Conservation (phyloP, 1,140 invertebrate genomes). For the Oncopodura yosiiana region DNA sequence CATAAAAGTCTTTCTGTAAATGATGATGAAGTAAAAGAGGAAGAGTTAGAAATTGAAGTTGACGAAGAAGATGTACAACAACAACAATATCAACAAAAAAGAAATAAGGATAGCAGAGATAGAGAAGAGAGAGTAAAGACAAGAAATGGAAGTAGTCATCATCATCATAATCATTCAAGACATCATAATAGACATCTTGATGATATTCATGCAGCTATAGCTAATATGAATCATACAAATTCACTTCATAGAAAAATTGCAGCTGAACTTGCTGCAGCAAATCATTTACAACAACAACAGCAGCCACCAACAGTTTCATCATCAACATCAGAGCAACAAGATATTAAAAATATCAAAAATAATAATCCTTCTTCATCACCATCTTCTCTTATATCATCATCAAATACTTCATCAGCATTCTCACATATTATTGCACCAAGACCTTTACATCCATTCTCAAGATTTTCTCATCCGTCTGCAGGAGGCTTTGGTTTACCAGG, state of each 20-base stretch:
- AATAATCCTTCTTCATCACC: not conserved
- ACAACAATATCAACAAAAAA: not conserved
- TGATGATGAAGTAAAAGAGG: slow-evolving; percentile 3
- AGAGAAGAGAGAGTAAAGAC: no score
- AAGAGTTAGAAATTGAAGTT: not conserved
- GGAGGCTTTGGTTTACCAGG: slow-evolving; percentile 28
- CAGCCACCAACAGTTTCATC: no score
- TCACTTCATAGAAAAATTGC: not conserved
- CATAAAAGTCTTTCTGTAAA: not conserved
- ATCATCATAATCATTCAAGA: not conserved
- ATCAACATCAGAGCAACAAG: no score
- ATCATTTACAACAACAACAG: slow-evolving; percentile 4
- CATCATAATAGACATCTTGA: no score
- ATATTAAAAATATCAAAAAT: not conserved
- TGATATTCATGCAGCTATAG: not conserved
- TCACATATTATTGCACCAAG: slow-evolving; percentile 33
- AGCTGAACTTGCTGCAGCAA: not conserved
- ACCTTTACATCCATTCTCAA: slow-evolving; percentile 33
- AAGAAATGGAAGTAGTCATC: slow-evolving; percentile 6
- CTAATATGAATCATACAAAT: not conserved
- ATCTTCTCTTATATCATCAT: not conserved
- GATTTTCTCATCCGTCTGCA: slow-evolving; percentile 30
- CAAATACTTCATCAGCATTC: slow-evolving; percentile 20
- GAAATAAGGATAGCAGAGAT: not conserved
- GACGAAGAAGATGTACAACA: not conserved